Evolutionary conservation across 2,113 vertebrate genomes (phyloP).

Genomic region (Orientallactaga bullata): DNA sequence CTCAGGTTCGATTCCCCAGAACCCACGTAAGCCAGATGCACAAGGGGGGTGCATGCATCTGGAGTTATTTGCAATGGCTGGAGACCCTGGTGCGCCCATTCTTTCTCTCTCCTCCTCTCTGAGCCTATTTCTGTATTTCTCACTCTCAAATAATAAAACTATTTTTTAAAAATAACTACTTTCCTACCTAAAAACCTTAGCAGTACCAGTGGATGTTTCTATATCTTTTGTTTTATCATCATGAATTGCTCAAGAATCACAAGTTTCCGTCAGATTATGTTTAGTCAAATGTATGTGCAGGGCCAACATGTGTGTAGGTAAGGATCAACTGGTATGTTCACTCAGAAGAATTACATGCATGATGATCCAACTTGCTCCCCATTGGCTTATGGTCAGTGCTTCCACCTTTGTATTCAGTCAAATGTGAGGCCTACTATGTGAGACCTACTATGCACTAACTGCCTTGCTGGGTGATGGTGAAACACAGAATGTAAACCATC

Average conservation of each 20-base stretch:
- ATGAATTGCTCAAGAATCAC: neutral
- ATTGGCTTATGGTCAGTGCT: neutral
- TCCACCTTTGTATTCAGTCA: neutral
- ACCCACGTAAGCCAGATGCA: too few species aligned
- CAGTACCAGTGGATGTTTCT: neutral
- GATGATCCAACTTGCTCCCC: neutral
- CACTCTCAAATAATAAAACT: too few species aligned
- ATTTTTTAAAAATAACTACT: neutral
- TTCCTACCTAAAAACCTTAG: neutral
- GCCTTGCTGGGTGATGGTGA: neutral
- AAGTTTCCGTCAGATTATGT: neutral
- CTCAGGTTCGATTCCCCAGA: too few species aligned
- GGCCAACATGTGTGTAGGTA: neutral
- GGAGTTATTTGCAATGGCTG: too few species aligned
- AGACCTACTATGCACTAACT: neutral
- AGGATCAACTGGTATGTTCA: neutral
- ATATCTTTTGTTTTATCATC: neutral
- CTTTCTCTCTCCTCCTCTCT: too few species aligned
- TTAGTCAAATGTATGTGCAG: neutral
- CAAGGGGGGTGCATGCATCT: too few species aligned
- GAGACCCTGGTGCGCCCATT: too few species aligned
- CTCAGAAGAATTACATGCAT: neutral
- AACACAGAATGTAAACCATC: neutral
- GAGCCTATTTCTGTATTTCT: too few species aligned
- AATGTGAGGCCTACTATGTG: neutral